phyloP scores from a whole-genome alignment of 1,140 invertebrate genomes.

The Aethina tumida region DNA sequence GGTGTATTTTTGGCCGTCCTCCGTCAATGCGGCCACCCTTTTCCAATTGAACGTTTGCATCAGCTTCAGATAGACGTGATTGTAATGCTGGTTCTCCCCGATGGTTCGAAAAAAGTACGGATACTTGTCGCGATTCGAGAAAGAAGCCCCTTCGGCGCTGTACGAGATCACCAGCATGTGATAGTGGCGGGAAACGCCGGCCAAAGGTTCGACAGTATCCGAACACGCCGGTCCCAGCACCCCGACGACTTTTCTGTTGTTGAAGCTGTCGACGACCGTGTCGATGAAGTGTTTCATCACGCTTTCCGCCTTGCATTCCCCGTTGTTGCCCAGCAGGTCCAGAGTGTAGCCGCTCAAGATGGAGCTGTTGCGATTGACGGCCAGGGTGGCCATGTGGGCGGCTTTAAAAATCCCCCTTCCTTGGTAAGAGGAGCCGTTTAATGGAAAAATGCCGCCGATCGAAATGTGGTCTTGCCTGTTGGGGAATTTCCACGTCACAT shows the following conservation, averaged over 20 bases:
- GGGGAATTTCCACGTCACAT: too few species aligned
- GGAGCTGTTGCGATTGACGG: slow-evolving; percentile 52
- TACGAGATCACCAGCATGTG: slow-evolving; percentile 71
- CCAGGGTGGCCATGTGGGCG: slow-evolving; percentile 52
- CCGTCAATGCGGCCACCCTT: slow-evolving; percentile 61
- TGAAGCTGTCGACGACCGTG: slow-evolving; percentile 47
- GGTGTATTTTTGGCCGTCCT: slow-evolving; percentile 71
- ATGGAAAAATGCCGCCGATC: slow-evolving; percentile 72
- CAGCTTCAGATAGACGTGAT: slow-evolving; percentile 56
- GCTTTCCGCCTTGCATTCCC: slow-evolving; percentile 61
- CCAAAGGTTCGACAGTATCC: slow-evolving; percentile 73
- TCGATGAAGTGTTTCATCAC: slow-evolving; percentile 74
- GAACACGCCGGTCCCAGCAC: slow-evolving; percentile 78
- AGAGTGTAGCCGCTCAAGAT: slow-evolving; percentile 56
- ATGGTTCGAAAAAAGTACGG: slow-evolving; percentile 79
- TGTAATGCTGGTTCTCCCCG: slow-evolving; percentile 68
- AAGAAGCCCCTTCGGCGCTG: slow-evolving; percentile 64
- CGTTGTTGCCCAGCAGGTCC: slow-evolving; percentile 49
- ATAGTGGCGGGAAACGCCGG: slow-evolving; percentile 69
- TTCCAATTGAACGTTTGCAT: slow-evolving; percentile 59
- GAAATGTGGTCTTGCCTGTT: too few species aligned
- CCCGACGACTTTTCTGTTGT: slow-evolving; percentile 49
- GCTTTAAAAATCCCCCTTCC: slow-evolving; percentile 53
- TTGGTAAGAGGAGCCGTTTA: slow-evolving; percentile 42
- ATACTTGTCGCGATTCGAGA: slow-evolving; percentile 60